Conservation (phyloP, 64 coral and sea anemone genomes). For the Pocillopora verrucosa region DNA sequence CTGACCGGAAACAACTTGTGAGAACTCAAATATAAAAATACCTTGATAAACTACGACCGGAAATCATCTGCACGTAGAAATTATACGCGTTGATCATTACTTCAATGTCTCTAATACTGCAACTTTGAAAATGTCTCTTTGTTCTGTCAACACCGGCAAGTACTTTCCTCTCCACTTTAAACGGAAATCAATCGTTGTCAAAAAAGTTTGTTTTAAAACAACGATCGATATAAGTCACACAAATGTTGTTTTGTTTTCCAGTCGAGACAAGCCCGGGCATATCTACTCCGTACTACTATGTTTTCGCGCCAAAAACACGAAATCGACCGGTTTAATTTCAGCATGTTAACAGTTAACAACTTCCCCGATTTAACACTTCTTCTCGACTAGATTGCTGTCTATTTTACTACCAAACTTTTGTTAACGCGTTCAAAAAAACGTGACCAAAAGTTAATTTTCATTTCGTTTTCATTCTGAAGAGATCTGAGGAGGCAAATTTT, state of each 20-base stretch:
- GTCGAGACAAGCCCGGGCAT: not conserved
- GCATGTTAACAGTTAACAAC: not conserved
- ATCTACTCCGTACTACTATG: not conserved
- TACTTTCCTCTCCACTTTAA: not conserved
- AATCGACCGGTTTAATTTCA: not conserved
- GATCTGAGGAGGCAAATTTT: not conserved
- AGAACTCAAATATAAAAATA: too few species aligned
- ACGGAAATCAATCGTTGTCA: not conserved
- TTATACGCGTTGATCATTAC: too few species aligned
- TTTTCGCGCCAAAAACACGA: constrained; percentile 1
- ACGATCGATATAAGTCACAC: not conserved
- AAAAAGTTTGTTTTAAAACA: not conserved
- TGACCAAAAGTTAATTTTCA: not conserved
- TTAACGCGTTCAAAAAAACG: too few species aligned
- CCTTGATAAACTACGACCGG: too few species aligned
- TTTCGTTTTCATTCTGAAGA: not conserved
- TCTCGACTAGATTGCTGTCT: too few species aligned
- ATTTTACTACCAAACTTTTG: too few species aligned
- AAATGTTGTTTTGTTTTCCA: not conserved
- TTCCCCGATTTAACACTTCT: too few species aligned
- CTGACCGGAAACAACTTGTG: too few species aligned
- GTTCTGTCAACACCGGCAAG: not conserved
- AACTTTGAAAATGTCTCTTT: too few species aligned
- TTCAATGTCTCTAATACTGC: too few species aligned
- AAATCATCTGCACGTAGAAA: too few species aligned